A percentile compares a stretch with the other conserved stretches of the same genome.
Evolutionary conservation across 2,113 vertebrate species (phyloP).

Genomic region (Trematocara variabile): DNA sequence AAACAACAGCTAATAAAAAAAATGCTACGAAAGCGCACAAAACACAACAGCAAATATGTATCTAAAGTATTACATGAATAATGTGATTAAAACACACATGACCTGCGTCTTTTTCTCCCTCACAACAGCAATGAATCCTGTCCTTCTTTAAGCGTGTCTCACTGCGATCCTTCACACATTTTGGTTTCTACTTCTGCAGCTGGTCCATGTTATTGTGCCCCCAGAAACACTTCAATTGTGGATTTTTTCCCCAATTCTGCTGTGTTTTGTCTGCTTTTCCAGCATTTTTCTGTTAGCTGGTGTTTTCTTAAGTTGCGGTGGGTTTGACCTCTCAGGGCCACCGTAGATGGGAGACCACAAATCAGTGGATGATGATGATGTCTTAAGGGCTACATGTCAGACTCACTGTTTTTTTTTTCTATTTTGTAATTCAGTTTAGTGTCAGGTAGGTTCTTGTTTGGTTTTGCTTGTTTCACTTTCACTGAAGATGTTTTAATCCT

Average conservation of each 20-base stretch:
- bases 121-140: neutral
- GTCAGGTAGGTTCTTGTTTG: neutral
- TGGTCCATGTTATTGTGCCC: neutral
- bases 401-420: neutral
- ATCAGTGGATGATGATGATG: neutral
- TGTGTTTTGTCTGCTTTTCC: neutral
- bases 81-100: neutral
- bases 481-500: neutral
- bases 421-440: neutral
- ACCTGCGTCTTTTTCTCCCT: neutral
- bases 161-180: neutral
- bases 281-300: neutral
- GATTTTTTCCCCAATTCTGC: fast-evolving
- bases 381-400: neutral
- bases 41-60: neutral
- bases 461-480: neutral
- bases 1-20: neutral
- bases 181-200: neutral
- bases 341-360: neutral
- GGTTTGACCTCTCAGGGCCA: neutral
- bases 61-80: neutral
- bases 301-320: fast-evolving
- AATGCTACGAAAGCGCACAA: fast-evolving
- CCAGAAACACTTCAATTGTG: neutral
- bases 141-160: neutral